These are phyloP conservation scores for Synanthedon myopaeformis DNA, from an alignment of 2,888 invertebrate species.

Conservation along the genomic window DNA sequence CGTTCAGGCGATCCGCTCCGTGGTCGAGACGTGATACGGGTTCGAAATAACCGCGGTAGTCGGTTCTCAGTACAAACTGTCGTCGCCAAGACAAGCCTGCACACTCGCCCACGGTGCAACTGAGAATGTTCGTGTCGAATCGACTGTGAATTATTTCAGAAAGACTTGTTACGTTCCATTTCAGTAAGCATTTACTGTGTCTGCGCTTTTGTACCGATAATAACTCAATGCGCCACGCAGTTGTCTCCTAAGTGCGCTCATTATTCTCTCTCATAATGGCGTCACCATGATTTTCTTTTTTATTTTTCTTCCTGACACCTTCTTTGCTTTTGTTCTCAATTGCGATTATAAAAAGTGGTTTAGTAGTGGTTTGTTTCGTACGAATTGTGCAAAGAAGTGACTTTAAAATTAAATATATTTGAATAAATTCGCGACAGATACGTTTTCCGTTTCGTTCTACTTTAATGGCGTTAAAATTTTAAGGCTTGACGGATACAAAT, in stretches of 20 bases:
- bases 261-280: constrained; percentile 38
- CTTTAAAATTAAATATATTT: too few species aligned
- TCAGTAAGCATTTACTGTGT: constrained; percentile 43
- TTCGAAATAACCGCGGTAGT: constrained; percentile 51
- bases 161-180: constrained; percentile 43
- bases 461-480: constrained; percentile 19
- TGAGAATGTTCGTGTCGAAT: constrained; percentile 50
- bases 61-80: constrained; percentile 20
- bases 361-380: too few species aligned
- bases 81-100: constrained; percentile 36
- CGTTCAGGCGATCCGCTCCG: constrained; percentile 48
- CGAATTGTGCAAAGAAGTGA: too few species aligned
- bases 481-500: constrained; percentile 37
- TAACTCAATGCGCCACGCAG: constrained; percentile 36
- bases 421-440: not conserved
- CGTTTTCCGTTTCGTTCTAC: not conserved
- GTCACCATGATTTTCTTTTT: constrained; percentile 5
- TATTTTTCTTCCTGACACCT: not conserved
- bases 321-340: not conserved
- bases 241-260: constrained; percentile 49
- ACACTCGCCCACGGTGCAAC: constrained; percentile 36
- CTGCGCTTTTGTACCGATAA: constrained; percentile 42
- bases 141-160: constrained; percentile 58
- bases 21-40: constrained; percentile 53
- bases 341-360: not conserved